Evolutionary conservation across 1,140 invertebrate genomes (phyloP).

Genomic region (Aleiodes sp.): DNA sequence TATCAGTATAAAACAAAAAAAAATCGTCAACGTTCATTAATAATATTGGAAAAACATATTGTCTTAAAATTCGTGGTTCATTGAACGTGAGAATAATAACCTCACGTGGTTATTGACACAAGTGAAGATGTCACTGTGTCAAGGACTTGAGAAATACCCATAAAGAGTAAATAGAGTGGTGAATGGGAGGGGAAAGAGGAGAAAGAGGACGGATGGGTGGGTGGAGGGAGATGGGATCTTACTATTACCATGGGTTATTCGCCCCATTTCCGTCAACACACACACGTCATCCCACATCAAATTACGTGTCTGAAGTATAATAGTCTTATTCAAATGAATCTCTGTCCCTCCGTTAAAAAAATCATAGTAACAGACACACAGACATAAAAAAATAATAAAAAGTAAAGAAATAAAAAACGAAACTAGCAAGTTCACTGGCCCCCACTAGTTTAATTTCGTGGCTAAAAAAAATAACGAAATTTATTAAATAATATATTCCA

Average conservation of each 20-base stretch:
- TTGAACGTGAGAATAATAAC: neutral
- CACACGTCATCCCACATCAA: neutral
- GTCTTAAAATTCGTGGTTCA: too few relatives aligned
- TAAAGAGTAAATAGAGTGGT: conserved; percentile 12
- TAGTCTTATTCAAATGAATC: neutral
- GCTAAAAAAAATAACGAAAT: too few relatives aligned
- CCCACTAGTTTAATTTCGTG: too few relatives aligned
- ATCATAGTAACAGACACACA: too few relatives aligned
- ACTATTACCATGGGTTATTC: conserved; percentile 9
- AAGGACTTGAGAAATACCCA: conserved; percentile 12
- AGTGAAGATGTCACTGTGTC: conserved; percentile 15
- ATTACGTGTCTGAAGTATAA: neutral
- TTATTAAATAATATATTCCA: neutral
- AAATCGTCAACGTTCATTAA: too few relatives aligned
- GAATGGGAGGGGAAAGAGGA: neutral
- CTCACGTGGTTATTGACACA: conserved; percentile 13
- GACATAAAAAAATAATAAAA: too few relatives aligned
- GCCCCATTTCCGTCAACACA: conserved; percentile 19
- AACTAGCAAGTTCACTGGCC: neutral
- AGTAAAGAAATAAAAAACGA: too few relatives aligned
- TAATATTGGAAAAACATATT: too few relatives aligned
- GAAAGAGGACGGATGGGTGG: neutral
- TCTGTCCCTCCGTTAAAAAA: neutral
- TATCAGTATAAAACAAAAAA: too few relatives aligned
- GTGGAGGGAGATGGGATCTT: neutral